Conservation (phyloP, 2,113 vertebrate genomes). For the Noctilio leporinus region DNA sequence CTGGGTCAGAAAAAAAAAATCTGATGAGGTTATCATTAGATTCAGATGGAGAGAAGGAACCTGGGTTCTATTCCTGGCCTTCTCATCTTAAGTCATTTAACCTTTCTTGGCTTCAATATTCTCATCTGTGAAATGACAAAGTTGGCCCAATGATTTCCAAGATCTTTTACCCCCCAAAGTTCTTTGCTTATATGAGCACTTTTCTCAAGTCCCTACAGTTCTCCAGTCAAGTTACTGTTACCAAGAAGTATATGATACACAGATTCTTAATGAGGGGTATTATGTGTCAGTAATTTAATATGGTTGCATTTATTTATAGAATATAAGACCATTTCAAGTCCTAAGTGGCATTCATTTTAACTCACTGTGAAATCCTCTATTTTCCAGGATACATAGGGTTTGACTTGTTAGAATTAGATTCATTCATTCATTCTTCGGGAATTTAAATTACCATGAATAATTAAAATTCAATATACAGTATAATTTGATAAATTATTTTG, state of each 20-base stretch:
- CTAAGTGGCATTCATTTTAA: background rate
- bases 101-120: background rate
- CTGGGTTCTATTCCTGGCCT: background rate
- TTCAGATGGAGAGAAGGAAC: background rate
- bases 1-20: background rate
- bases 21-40: background rate
- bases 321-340: background rate
- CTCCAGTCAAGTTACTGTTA: background rate
- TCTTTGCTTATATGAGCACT: background rate
- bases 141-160: background rate
- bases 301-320: background rate
- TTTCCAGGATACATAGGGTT: background rate
- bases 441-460: background rate
- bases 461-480: background rate
- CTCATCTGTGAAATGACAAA: background rate
- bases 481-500: background rate
- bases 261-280: background rate
- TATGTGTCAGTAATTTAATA: background rate
- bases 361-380: background rate
- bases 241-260: background rate
- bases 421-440: background rate
- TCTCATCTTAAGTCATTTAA: background rate
- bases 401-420: background rate
- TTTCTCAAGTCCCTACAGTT: background rate
- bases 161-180: background rate